Evolutionary conservation across 2,797 vertebrate species (phyloP), one percentile per base, ranked within the genome.

Genomic region (Brachymystax lenok): DNA sequence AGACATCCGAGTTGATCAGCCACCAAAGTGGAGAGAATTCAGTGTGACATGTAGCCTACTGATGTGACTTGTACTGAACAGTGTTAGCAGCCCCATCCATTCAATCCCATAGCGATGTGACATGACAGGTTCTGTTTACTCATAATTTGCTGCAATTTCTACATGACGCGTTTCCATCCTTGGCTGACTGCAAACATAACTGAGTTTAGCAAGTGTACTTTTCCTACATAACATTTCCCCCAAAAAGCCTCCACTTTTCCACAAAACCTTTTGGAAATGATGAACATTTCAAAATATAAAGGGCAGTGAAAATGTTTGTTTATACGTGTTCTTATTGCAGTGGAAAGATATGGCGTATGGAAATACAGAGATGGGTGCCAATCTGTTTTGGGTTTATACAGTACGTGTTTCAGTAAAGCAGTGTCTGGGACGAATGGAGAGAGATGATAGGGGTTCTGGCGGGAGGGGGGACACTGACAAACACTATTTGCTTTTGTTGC

Each of bases 41-140:
- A 21, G 6, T 71, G 66, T 63, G 8, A 69, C 51, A 71, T 27
- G 40, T 46, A 46, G 40, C 40, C 40, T 13, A 46, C 59, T 24
- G 21, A 63, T 63, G 8, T 5, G 52, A 46, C 10, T 13, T 46
- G 40, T 13, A 46, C 52, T n/a, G 12, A 63, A 10, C 10, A 63
- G 5, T 16, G n/a, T 63, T 24, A 63, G 2, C 21, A 24, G 21
- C 59, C 59, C 3, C n/a, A 24, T 63, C 59, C 59, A 59, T 24
- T 24, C 59, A 63, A n/a, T 59, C 56, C 54, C 24, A 54, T 30
- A 54, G 50, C 24, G 56, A 75, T 52, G 52, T 67, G 27, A 30
- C 59, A 46, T 16, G 21, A 77, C 46, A 61, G 59, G 3, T 69
- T 52, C 33, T 35, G 64, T 35, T 73, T 54, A 73, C 54, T 14